Percentiles rank a stretch among this genome's conserved stretches.
phyloP scores from a whole-genome alignment of 64 coral and sea anemone species.

The Dendrophyllia cribrosa region DNA sequence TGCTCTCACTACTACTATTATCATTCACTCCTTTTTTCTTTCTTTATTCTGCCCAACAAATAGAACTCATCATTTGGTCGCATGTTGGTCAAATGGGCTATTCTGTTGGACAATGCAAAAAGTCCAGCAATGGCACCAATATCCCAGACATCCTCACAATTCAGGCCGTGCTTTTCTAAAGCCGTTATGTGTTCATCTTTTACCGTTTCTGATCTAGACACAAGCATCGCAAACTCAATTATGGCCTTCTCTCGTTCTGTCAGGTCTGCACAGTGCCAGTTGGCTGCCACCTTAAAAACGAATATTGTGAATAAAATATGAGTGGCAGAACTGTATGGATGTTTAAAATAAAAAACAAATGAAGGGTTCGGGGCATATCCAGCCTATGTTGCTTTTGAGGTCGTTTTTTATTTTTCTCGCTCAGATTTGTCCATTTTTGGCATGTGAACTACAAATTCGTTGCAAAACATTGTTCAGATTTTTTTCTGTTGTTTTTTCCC shows the following conservation, averaged over 20 bases:
- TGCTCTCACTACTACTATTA: background rate
- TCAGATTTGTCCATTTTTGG: too few species aligned
- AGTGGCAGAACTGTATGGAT: too few species aligned
- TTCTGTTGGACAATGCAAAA: slow-evolving; percentile 92
- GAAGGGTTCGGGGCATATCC: too few species aligned
- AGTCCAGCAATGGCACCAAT: slow-evolving; percentile 91
- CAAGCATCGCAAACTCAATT: slow-evolving; percentile 86
- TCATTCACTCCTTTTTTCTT: slow-evolving; percentile 31
- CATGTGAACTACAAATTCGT: too few species aligned
- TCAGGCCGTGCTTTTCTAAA: slow-evolving; percentile 76
- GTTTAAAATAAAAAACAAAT: too few species aligned
- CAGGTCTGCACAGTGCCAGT: slow-evolving; percentile 90
- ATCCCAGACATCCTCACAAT: slow-evolving; percentile 89
- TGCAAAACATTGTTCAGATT: too few species aligned
- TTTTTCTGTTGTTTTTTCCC: too few species aligned
- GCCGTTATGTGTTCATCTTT: slow-evolving; percentile 76
- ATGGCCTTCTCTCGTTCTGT: slow-evolving; percentile 85
- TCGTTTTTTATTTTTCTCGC: too few species aligned
- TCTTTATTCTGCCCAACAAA: slow-evolving; percentile 73
- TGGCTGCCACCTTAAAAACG: slow-evolving; percentile 69
- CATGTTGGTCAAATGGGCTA: slow-evolving; percentile 89
- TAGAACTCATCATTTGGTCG: slow-evolving; percentile 94
- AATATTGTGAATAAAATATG: too few species aligned
- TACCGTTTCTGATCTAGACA: slow-evolving; percentile 79
- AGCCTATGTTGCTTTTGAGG: too few species aligned